Conservation (phyloP, 1,140 invertebrate species). For the Bombus picipes region DNA sequence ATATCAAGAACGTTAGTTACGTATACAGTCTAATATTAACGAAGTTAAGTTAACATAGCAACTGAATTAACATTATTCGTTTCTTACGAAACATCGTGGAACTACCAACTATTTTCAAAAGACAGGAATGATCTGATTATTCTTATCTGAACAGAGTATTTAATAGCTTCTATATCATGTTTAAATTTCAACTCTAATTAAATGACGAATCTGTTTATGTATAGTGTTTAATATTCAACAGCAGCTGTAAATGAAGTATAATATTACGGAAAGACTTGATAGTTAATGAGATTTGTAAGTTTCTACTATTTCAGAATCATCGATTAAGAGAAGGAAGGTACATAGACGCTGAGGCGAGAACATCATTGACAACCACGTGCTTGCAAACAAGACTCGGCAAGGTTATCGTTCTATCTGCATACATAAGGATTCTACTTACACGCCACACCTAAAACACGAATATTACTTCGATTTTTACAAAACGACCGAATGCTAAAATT, state of each 20-base stretch:
- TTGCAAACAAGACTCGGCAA: neutral
- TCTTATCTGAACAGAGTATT: neutral
- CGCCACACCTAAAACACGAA: neutral
- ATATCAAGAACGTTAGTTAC: too few species aligned
- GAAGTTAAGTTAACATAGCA: too few species aligned
- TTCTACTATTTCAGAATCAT: neutral
- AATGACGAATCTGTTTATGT: neutral
- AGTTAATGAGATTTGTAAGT: neutral
- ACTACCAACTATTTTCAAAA: too few species aligned
- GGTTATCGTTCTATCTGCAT: conserved; percentile 7
- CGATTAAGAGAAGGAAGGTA: neutral
- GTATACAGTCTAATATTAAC: too few species aligned
- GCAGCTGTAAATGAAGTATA: too few species aligned
- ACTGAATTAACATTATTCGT: too few species aligned
- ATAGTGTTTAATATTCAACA: too few species aligned
- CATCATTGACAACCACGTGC: neutral
- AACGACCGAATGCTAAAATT: neutral
- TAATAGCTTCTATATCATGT: neutral
- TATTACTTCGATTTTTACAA: neutral
- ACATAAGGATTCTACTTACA: conserved; percentile 1
- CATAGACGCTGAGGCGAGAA: too few species aligned
- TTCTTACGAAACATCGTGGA: too few species aligned
- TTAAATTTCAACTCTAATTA: neutral
- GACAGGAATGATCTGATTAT: too few species aligned
- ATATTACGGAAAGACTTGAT: neutral